Evolutionary conservation across 2,888 invertebrate species (phyloP).

Genomic region (Amphipoea oculea): DNA sequence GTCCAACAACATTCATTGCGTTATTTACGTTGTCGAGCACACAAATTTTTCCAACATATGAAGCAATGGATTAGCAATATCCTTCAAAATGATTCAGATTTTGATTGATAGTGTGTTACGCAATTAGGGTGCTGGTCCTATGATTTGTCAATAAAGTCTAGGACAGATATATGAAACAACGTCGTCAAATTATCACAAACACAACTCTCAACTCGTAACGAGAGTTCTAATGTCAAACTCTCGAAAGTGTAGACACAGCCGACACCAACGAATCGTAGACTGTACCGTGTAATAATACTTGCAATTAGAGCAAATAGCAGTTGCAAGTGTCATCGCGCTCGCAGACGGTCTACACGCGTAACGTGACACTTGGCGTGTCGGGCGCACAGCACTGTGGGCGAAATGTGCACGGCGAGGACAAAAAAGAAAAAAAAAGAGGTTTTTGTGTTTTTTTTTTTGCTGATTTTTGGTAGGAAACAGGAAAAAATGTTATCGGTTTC

Average conservation of each 20-base stretch:
- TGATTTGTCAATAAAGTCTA: not conserved
- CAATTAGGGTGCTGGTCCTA: not conserved
- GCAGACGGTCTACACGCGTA: constrained; percentile 69
- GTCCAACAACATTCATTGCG: not conserved
- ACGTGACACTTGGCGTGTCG: constrained; percentile 71
- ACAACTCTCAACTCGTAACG: constrained; percentile 35
- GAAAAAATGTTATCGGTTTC: not conserved
- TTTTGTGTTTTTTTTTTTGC: not conserved
- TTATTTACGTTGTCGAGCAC: not conserved
- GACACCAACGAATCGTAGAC: constrained; percentile 49
- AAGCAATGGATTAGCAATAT: not conserved
- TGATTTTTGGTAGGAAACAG: not conserved
- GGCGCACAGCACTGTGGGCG: constrained; percentile 67
- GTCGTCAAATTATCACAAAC: constrained; percentile 19
- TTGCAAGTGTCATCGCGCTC: constrained; percentile 75
- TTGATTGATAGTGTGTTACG: not conserved
- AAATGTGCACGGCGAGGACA: constrained; percentile 10
- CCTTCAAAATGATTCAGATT: not conserved
- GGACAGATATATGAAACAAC: not conserved
- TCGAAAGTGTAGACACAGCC: constrained; percentile 49
- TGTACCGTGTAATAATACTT: constrained; percentile 73
- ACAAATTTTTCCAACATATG: not conserved
- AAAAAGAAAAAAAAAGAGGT: constrained; percentile 15
- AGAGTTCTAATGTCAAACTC: constrained; percentile 40
- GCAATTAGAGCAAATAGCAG: constrained; percentile 78